Evolutionary conservation across 1,140 invertebrate genomes (phyloP), one percentile per base, ranked within the genome.

Genomic region (Rhagoletis pomonella): DNA sequence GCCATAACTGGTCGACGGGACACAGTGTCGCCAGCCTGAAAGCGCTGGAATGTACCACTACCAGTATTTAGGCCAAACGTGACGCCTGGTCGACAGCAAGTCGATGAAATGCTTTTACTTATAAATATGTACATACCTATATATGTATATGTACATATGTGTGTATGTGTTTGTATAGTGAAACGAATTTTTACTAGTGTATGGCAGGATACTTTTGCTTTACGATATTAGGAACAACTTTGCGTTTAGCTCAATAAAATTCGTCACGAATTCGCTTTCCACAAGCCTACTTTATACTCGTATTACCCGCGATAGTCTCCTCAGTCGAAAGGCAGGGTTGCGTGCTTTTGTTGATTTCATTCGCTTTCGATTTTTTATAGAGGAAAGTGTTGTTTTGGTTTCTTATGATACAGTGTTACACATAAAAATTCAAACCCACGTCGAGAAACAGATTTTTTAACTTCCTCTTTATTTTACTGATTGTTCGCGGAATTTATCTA

Each of bases 21-120:
- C 47, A 81, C 9, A 19, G 17, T 2, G 73, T 6, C 73, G 73
- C 73, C 73, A 29, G 73, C 55, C 47, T 58, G 7, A 4, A 50
- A 2, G 3, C 29, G 67, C 42, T 17, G 60, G 19, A 65, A 12
- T 6, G 14, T 58, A 29, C 9, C 12, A 2, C 47, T 29, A 55
- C 42, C 3, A 5, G 7, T 81, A 81, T 81, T 81, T 81, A 81
- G 47, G 73, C 73, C 73, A 19, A 81, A 29, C 73, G 73, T 81
- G 73, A 81, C 73, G 73, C 44, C 47, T 81, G 73, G 50, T 58
- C 44, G 47, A 55, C 73, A 81, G n/a, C 39, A 44, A 44, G 39
- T 73, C 44, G 67, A 17, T 73, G 67, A 73, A 65, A 85, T 17
- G 14, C 42, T 29, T 29, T 29, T 29, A 60, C 62, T 81, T 19